Percentiles rank a stretch among this genome's conserved stretches.
Conservation (phyloP, 2,113 vertebrate genomes). For the Carlito syrichta region DNA sequence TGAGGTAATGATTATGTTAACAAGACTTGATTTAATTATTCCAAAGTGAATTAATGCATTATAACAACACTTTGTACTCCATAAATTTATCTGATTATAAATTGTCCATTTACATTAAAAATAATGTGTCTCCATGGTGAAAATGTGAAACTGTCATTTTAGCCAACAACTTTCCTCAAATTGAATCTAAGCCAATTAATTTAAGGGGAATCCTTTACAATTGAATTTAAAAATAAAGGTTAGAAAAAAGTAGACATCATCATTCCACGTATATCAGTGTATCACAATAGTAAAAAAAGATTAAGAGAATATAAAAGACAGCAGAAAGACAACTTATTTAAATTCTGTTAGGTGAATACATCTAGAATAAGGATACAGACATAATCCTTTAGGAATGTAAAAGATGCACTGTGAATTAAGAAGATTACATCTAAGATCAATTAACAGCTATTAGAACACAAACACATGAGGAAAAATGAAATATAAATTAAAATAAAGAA, state of each 20-base stretch:
- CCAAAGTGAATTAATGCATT: neutral
- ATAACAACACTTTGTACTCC: neutral
- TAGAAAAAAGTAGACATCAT: neutral
- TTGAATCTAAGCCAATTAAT: neutral
- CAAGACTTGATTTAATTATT: neutral
- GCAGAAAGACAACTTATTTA: neutral
- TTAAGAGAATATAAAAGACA: neutral
- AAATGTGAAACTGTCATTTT: slow-evolving; percentile 11
- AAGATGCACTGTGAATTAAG: neutral
- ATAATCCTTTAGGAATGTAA: neutral
- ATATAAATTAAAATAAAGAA: neutral
- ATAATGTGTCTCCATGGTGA: neutral
- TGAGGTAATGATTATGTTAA: neutral
- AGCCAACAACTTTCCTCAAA: neutral
- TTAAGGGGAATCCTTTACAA: neutral
- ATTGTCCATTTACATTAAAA: neutral
- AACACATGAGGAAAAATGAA: neutral
- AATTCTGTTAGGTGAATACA: neutral
- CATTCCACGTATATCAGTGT: accelerated
- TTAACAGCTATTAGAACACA: neutral
- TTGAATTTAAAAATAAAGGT: neutral
- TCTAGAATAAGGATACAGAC: neutral
- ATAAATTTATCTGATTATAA: neutral
- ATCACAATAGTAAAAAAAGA: neutral
- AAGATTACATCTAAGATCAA: neutral